Base-by-base conservation (phyloP, 2,797 vertebrate genomes). In the Okamejei kenojei region DNA sequence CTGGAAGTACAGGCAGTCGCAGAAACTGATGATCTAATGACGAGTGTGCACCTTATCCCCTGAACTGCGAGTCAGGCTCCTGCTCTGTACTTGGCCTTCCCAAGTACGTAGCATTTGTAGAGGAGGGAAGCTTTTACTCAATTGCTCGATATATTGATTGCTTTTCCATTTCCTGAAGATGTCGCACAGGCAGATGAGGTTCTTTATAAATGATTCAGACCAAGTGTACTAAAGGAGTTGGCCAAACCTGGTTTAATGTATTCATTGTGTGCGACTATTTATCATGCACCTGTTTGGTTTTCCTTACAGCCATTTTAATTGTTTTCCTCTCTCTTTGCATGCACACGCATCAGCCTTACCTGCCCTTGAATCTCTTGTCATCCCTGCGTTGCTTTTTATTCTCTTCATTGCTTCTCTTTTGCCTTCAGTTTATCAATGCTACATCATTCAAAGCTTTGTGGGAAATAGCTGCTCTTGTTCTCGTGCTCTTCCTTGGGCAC, bases 211-310 rank as follows among this genome's bases (percentile, higher is more conserved):
- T 17, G 61, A 32, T 68, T 68, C n/a, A 68, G 7, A 68, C 1
- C 10, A 68, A 10, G 84, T 88, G 15, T 19, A 19, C 0, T 32
- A 0, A 17, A n/a, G 17, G 58, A 17, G 61, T 63, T 93, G 94
- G 82, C 45, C 8, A 73, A 90, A 78, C 93, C 80, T 86, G 94
- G 71, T 92, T 86, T 93, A 71, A 93, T 88, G 82, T 8, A 0
- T 86, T 86, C 29, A 7, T 21, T 63, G 23, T 63, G 15, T 32
- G 6, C 7, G 8, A 63, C 58, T 63, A n/a, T 32, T 63, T 61
- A 11, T 1, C 13, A 29, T 19, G 58, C 13, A 10, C 9, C 10
- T 58, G 3, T 11, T 58, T 45, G 7, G 45, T 58, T 82, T 45
- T 58, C 7, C 74, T 10, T 38, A 1, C 10, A 61, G 29, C n/a